phyloP scores from a whole-genome alignment of 2,888 invertebrate genomes.

The Chorisops tibialis region DNA sequence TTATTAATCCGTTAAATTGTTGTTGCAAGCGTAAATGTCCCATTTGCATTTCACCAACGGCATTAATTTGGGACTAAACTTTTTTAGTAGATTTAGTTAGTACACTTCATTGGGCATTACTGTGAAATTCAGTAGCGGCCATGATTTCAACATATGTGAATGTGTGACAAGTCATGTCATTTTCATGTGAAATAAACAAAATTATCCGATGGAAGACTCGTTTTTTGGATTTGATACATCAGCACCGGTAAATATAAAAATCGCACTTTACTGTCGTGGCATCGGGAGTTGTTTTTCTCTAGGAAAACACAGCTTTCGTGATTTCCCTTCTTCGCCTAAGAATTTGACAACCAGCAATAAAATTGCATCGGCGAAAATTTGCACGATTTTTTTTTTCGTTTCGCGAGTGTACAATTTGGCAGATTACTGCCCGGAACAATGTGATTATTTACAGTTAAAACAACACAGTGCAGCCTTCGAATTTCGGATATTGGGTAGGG shows the following conservation, averaged over 20 bases:
- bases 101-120: neutral
- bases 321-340: neutral
- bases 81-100: neutral
- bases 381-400: too few relatives aligned
- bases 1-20: too few relatives aligned
- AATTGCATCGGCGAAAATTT: neutral
- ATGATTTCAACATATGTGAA: constrained; percentile 40
- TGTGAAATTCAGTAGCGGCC: constrained; percentile 31
- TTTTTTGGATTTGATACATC: constrained; percentile 82
- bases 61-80: too few relatives aligned
- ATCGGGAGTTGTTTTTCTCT: neutral
- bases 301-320: neutral
- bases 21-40: neutral
- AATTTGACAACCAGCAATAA: constrained; percentile 7
- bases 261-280: neutral
- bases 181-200: constrained; percentile 61
- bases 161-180: constrained; percentile 66
- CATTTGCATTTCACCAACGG: neutral
- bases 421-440: too few relatives aligned
- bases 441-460: too few relatives aligned
- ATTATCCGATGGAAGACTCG: constrained; percentile 74
- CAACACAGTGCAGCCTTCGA: too few relatives aligned
- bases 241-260: constrained; percentile 62
- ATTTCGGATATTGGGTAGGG: too few relatives aligned
- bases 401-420: too few relatives aligned